These are phyloP conservation scores for Clostera curtula DNA, from an alignment of 2,888 invertebrate genomes.

Conservation along the genomic window DNA sequence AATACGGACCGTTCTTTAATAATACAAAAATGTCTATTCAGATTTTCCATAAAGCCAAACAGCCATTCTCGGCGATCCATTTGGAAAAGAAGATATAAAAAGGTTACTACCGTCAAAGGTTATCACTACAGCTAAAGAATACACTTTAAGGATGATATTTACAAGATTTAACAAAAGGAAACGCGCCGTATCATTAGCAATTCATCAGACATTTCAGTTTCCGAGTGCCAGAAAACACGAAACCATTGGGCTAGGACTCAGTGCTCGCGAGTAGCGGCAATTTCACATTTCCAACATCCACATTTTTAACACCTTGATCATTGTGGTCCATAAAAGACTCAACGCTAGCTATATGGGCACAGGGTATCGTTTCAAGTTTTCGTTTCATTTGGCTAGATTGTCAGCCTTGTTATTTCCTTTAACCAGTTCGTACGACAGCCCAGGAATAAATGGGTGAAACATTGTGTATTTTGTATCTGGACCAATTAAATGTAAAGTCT, in stretches of 20 bases:
- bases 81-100: conserved; percentile 6
- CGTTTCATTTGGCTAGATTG: too few species aligned
- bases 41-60: neutral
- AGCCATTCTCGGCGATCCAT: neutral
- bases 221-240: conserved; percentile 30
- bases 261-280: conserved; percentile 4
- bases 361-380: too few species aligned
- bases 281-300: neutral
- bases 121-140: conserved; percentile 23
- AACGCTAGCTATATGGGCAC: too few species aligned
- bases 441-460: too few species aligned
- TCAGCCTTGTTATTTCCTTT: too few species aligned
- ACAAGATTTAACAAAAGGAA: conserved; percentile 31
- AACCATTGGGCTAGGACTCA: conserved; percentile 13
- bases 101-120: conserved; percentile 19
- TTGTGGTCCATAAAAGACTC: too few species aligned
- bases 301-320: neutral
- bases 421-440: too few species aligned
- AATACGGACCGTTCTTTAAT: too few species aligned
- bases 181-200: conserved; percentile 38
- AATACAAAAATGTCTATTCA: neutral
- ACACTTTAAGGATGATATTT: conserved; percentile 28
- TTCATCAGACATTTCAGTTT: conserved; percentile 42
- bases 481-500: too few species aligned
- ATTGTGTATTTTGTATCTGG: too few species aligned